These are phyloP conservation scores for Melangyna quadrimaculata DNA, from an alignment of 2,888 invertebrate genomes.

Conservation along the genomic window DNA sequence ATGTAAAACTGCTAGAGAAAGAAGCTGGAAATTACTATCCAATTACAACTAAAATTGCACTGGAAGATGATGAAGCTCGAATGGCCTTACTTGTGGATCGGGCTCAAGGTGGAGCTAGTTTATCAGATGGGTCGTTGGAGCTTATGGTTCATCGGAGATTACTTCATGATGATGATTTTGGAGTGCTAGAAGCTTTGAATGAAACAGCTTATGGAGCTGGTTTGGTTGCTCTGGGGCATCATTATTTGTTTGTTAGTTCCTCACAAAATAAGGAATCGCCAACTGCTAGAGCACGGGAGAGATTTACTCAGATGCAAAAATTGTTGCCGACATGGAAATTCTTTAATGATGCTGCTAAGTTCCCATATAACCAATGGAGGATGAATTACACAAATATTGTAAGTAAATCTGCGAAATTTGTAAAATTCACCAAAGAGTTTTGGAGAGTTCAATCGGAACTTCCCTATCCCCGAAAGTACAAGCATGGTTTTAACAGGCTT, in stretches of 20 bases:
- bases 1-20: conserved; percentile 85
- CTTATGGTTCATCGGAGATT: conserved; percentile 93
- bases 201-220: conserved; percentile 88
- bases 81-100: conserved; percentile 86
- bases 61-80: conserved; percentile 83
- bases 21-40: conserved; percentile 97
- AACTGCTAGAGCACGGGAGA: conserved; percentile 80
- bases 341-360: conserved; percentile 82
- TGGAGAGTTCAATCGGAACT: no score
- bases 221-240: conserved; percentile 87
- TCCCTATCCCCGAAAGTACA: no score
- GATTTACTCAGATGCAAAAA: conserved; percentile 82
- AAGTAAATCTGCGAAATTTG: conserved; percentile 46
- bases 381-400: conserved; percentile 76
- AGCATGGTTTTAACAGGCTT: no score
- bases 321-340: conserved; percentile 85
- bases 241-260: conserved; percentile 83
- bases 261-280: conserved; percentile 73
- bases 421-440: no score
- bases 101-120: conserved; percentile 90
- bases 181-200: conserved; percentile 94
- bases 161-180: conserved; percentile 94
- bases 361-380: conserved; percentile 83
- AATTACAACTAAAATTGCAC: conserved; percentile 89
- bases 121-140: conserved; percentile 89